A percentile compares a stretch with the other conserved stretches of the same genome.
Evolutionary conservation across 2,797 vertebrate genomes (phyloP).

Genomic region (Mallotus villosus): DNA sequence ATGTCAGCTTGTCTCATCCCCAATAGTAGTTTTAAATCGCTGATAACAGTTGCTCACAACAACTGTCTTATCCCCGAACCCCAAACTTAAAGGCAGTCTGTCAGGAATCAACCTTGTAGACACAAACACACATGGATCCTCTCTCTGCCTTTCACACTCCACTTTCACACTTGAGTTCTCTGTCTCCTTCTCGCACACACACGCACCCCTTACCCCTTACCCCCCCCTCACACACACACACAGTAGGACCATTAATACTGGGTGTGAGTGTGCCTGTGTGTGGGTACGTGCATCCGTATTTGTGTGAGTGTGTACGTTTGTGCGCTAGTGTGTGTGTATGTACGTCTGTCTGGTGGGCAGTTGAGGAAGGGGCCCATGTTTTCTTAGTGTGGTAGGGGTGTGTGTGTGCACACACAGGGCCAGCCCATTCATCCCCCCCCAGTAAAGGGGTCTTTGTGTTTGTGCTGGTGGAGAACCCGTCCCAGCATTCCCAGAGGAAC

Average conservation of each 20-base stretch:
- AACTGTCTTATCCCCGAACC: neutral
- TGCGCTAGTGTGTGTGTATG: constrained; percentile 6
- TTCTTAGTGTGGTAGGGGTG: constrained; percentile 75
- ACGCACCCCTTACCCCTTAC: constrained; percentile 12
- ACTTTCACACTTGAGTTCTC: neutral
- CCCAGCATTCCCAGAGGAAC: constrained; percentile 90
- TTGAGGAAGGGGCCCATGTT: constrained; percentile 88
- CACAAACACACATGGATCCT: neutral
- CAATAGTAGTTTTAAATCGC: constrained; percentile 14
- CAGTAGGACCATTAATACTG: constrained; percentile 62
- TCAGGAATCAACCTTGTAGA: neutral
- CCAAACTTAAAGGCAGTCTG: neutral
- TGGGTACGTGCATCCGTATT: neutral
- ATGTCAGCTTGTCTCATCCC: constrained; percentile 10
- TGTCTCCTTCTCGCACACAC: constrained; percentile 6
- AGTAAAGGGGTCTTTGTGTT: constrained; percentile 92
- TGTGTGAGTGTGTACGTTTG: neutral
- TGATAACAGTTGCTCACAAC: constrained; percentile 4
- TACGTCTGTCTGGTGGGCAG: constrained; percentile 59
- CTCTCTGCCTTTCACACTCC: neutral
- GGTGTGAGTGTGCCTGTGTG: constrained; percentile 26
- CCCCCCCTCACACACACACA: constrained; percentile 30
- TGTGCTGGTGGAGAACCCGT: constrained; percentile 80
- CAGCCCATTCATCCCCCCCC: constrained; percentile 85
- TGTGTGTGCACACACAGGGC: constrained; percentile 75